Evolutionary conservation across 2,113 vertebrate genomes (phyloP).

Genomic region (Oreotrochilus melanogaster): DNA sequence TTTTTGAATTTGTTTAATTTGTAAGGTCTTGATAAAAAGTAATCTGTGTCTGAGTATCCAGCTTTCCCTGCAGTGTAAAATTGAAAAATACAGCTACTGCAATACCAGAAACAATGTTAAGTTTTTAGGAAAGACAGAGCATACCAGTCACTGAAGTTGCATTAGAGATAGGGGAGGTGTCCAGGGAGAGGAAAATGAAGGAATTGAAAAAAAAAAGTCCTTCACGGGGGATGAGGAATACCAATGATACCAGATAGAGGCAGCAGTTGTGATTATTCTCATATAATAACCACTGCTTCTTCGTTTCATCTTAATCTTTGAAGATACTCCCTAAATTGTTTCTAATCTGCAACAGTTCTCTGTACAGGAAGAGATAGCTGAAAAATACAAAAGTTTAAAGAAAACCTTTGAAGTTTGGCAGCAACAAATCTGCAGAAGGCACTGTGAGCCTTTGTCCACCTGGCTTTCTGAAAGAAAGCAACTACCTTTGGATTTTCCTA

Average conservation of each 20-base stretch:
- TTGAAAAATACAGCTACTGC: background rate
- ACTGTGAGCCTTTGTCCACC: background rate
- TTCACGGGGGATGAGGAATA: background rate
- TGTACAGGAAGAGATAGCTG: background rate
- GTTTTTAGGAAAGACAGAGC: background rate
- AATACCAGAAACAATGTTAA: background rate
- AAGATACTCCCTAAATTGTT: slow-evolving; percentile 23
- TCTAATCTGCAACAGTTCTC: slow-evolving; percentile 18
- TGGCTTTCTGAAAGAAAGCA: background rate
- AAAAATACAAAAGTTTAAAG: background rate
- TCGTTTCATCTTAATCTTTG: slow-evolving; percentile 33
- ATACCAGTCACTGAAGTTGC: background rate
- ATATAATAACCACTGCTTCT: background rate
- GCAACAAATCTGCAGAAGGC: background rate
- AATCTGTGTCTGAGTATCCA: background rate
- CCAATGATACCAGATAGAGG: background rate
- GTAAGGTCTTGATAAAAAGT: background rate
- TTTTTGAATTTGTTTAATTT: background rate
- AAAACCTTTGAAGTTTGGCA: background rate
- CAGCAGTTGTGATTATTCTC: background rate
- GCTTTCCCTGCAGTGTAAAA: background rate
- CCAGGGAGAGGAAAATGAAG: background rate
- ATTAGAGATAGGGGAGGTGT: background rate
- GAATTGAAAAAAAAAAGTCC: background rate
- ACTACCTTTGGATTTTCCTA: background rate